Conservation (phyloP, 30 jellyfish, hydroid and myxozoan species). For the Morbakka virulenta region DNA sequence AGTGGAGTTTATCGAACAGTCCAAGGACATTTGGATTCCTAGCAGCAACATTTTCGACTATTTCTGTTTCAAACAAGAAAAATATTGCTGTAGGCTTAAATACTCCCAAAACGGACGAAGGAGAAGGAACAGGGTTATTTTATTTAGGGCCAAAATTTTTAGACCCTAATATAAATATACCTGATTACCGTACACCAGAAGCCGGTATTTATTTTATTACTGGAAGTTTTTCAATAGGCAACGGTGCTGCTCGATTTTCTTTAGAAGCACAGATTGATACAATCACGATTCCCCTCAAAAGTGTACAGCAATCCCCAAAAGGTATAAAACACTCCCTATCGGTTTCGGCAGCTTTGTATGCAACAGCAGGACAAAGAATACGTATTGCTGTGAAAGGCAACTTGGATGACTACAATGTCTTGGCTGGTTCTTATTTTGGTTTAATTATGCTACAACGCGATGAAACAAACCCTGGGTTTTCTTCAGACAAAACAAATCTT, state of each 20-base stretch:
- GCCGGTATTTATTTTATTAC: constrained; percentile 75
- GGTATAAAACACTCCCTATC: constrained; percentile 35
- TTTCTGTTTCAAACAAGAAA: no score
- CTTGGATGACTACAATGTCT: constrained; percentile 23
- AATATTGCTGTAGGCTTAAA: neutral
- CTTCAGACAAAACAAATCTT: constrained; percentile 53
- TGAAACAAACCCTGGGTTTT: constrained; percentile 75
- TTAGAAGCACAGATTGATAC: constrained; percentile 59
- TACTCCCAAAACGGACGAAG: neutral
- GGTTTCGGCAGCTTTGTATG: constrained; percentile 74
- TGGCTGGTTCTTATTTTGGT: constrained; percentile 55
- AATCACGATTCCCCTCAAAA: constrained; percentile 42
- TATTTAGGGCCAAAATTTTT: neutral
- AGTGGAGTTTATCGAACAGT: neutral
- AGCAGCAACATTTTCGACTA: neutral
- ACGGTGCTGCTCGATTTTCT: constrained; percentile 61
- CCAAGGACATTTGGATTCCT: neutral
- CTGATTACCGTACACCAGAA: constrained; percentile 40
- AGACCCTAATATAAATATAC: neutral
- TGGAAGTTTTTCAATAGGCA: constrained; percentile 35
- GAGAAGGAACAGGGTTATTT: neutral
- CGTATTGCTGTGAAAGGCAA: constrained; percentile 50
- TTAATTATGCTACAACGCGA: constrained; percentile 75
- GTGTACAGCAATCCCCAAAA: constrained; percentile 47
- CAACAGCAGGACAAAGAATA: constrained; percentile 72